Evolutionary conservation across 2,797 vertebrate species (phyloP), one percentile per base, ranked within the genome.

Genomic region (Melanotaenia pygmaea): DNA sequence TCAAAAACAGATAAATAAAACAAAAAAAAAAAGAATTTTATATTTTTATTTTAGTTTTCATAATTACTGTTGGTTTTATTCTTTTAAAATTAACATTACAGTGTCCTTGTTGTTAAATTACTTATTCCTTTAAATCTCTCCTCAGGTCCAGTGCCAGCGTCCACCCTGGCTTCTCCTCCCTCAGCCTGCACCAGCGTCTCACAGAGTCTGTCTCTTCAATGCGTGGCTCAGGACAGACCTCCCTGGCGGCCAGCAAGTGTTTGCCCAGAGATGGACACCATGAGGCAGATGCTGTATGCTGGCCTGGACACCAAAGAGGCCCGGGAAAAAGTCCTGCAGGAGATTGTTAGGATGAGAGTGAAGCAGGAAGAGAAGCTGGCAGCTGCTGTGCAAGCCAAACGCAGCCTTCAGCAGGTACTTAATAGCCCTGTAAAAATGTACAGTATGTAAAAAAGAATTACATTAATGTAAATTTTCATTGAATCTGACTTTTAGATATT

Each of bases 351-450:
- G 86, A 97, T 99, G 96, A 92, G 96, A 24, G 96, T 98, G 74
- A 98, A 97, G 90, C 98, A 99, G 88, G 98, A 99, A 84, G 97
- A 99, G 83, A 99, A 98, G 87, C 94, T 99, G 38, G 94, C 94
- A 0, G 94, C 95, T 0, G 97, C 98, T 22, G 90, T 99, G 81
- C 97, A 99, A 87, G 97, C 97, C 72, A 98, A 98, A 80, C 95
- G 96, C 72, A 96, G 95, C 83, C 95, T 99, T 20, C 98, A 99
- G 86, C 98, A 99, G 98, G 98, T 99, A 90, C 13, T 6, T 28
- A 24, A 37, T 54, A 13, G 2, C 34, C 26, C 20, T 14, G 4
- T 22, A 20, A 11, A 50, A 51, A 51, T 51, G 9, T 9, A 7
- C 4, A 56, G 4, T 38, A 3, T 37, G 24, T 38, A 13, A 26